These are phyloP conservation scores for Hyphantria cunea DNA, from an alignment of 1,140 invertebrate genomes.

Conservation along the genomic window DNA sequence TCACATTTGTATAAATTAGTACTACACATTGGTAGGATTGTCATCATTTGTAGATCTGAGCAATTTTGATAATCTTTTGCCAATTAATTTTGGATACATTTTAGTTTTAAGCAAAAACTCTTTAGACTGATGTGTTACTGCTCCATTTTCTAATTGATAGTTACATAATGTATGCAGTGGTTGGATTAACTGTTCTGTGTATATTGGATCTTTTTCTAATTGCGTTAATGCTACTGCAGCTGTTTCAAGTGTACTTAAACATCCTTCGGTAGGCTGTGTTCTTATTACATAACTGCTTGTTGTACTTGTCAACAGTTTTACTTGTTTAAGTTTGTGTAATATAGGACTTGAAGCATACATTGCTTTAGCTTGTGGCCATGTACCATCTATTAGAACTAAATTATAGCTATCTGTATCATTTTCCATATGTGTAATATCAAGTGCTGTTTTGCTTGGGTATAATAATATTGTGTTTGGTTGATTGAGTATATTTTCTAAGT, in stretches of 20 bases:
- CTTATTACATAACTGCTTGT: conserved; percentile 95
- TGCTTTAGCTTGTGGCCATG: conserved; percentile 96
- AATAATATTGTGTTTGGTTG: conserved; percentile 89
- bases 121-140: conserved; percentile 96
- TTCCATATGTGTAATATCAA: conserved; percentile 83
- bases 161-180: conserved; percentile 92
- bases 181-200: conserved; percentile 87
- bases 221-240: conserved; percentile 91
- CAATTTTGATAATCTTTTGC: conserved; percentile 87
- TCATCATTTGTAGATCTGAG: conserved; percentile 70
- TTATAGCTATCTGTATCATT: conserved; percentile 84
- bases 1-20: background rate
- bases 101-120: conserved; percentile 94
- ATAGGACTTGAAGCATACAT: conserved; percentile 89
- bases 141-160: conserved; percentile 94
- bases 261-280: conserved; percentile 95
- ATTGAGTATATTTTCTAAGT: conserved; percentile 85
- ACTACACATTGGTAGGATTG: background rate
- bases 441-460: conserved; percentile 90
- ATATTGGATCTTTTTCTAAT: conserved; percentile 87
- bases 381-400: conserved; percentile 94
- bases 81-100: conserved; percentile 91
- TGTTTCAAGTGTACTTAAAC: conserved; percentile 95
- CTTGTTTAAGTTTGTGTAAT: conserved; percentile 86
- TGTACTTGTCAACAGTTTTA: conserved; percentile 88